Base-by-base conservation (phyloP, 30 jellyfish, hydroid and myxozoan species). In the Cassiopea xamachana region DNA sequence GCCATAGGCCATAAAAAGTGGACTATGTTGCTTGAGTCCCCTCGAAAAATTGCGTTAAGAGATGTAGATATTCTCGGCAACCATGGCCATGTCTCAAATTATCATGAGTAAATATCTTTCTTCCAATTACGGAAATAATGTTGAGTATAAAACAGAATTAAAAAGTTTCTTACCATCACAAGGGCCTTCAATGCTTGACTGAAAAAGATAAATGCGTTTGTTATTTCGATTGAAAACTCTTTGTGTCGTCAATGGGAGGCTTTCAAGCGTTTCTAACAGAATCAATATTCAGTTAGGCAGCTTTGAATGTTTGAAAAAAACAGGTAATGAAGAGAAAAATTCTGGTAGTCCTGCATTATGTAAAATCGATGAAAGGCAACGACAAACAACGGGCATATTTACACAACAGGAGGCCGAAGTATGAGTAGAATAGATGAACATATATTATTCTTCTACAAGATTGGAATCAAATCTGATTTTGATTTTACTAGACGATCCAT, bases 151-250 rank as follows among this genome's bases (percentile, higher is more conserved):
- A 48, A 14, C 45, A 48, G 87, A 75, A 78, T 7, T 48, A 43
- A 59, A 19, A 14, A 70, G 75, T 12, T 18, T 2, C 87, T 78
- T 78, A 78, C 87, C 90, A 48, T 69, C 73, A 61, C 73, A 67
- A 48, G 70, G 83, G 69, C 68, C 82, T 45, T 69, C 70, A 15
- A 82, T 47, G 90, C 82, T 82, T 82, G 90, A 82, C 90, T 82
- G 73, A 50, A 82, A 82, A 47, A 82, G 80, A 82, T 49, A 78
- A 71, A 71, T 3, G 51, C 74, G 80, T 43, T 71, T 71, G 80
- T 71, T 71, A 71, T 16, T 6, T 8, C 50, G 15, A 10, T 71
- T 71, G 58, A 18, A 71, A 71, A 71, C 15, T 71, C 58, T 5
- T 7, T 8, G 39, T 19, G 80, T 6, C 27, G 27, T 71, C 80